A percentile compares a stretch with the other conserved stretches of the same genome.
Evolutionary conservation across 2,888 invertebrate species (phyloP).

Genomic region (Chalcis sispes): DNA sequence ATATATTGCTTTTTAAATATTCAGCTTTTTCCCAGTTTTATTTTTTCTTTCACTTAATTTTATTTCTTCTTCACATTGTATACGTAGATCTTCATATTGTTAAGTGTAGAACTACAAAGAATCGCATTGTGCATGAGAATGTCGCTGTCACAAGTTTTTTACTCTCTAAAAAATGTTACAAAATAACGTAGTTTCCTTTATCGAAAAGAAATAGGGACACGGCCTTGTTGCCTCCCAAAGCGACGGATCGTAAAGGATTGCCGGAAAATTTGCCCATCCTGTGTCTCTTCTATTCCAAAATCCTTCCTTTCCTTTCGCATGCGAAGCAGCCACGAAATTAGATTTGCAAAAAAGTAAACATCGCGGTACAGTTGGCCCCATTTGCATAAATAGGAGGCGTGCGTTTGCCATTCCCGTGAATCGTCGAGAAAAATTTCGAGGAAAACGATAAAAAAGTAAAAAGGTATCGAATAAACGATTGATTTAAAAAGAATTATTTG

Average conservation of each 20-base stretch:
- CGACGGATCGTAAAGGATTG: slow-evolving; percentile 28
- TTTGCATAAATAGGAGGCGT: slow-evolving; percentile 72
- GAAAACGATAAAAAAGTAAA: no score
- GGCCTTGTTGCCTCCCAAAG: not conserved
- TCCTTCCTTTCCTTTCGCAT: slow-evolving; percentile 21
- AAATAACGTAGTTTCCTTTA: slow-evolving; percentile 19
- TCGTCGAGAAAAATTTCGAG: no score
- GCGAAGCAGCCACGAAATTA: slow-evolving; percentile 59
- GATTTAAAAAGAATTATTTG: no score
- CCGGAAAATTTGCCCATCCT: slow-evolving; percentile 33
- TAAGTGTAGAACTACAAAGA: no score
- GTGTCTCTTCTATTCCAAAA: no score
- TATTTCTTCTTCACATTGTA: no score
- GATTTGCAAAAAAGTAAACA: slow-evolving; percentile 75
- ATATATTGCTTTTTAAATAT: no score
- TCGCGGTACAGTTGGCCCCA: slow-evolving; percentile 65
- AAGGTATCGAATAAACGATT: no score
- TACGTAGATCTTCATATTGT: no score
- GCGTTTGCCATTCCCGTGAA: no score
- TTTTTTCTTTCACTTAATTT: no score
- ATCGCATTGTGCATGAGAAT: not conserved
- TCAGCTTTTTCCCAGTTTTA: no score
- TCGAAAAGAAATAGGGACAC: slow-evolving; percentile 9
- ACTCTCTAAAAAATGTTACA: not conserved
- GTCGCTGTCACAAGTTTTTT: not conserved